Percentiles rank a stretch among this genome's conserved stretches.
Conservation (phyloP, 1,140 invertebrate genomes). For the Riptortus pedestris region DNA sequence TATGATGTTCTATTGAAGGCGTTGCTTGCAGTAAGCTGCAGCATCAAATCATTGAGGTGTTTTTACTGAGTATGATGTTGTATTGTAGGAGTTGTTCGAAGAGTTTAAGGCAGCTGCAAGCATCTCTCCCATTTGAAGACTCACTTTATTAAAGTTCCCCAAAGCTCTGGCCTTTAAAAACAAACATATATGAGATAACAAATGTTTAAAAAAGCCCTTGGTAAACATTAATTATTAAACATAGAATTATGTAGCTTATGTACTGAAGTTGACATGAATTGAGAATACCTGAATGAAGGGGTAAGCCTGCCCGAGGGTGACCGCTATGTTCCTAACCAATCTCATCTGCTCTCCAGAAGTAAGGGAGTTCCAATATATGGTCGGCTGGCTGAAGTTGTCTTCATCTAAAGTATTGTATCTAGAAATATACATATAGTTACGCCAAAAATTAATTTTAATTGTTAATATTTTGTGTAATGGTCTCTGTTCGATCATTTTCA, state of each 20-base stretch:
- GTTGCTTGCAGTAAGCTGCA: too few species aligned
- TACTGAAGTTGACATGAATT: neutral
- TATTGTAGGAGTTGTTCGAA: too few species aligned
- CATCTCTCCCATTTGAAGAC: neutral
- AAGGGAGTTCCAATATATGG: constrained; percentile 69
- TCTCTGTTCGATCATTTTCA: too few species aligned
- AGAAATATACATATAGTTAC: constrained; percentile 43
- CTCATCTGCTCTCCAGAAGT: constrained; percentile 56
- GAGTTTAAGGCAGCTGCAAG: neutral
- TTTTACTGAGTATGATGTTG: too few species aligned
- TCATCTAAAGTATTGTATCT: constrained; percentile 71
- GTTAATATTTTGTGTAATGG: too few species aligned
- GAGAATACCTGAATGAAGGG: constrained; percentile 60
- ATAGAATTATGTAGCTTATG: neutral
- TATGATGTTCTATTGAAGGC: too few species aligned
- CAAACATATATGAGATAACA: neutral
- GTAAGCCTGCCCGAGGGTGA: constrained; percentile 59
- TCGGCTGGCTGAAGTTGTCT: constrained; percentile 80
- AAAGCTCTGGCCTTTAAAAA: constrained; percentile 1
- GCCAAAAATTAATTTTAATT: too few species aligned
- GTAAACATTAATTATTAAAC: neutral
- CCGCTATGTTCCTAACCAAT: constrained; percentile 68
- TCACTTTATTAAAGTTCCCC: neutral
- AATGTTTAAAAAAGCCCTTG: neutral
- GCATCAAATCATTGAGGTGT: too few species aligned